Percentiles rank a stretch among this genome's conserved stretches.
These are phyloP conservation scores for Microchrysa polita DNA, from an alignment of 2,888 invertebrate species.

Conservation along the genomic window DNA sequence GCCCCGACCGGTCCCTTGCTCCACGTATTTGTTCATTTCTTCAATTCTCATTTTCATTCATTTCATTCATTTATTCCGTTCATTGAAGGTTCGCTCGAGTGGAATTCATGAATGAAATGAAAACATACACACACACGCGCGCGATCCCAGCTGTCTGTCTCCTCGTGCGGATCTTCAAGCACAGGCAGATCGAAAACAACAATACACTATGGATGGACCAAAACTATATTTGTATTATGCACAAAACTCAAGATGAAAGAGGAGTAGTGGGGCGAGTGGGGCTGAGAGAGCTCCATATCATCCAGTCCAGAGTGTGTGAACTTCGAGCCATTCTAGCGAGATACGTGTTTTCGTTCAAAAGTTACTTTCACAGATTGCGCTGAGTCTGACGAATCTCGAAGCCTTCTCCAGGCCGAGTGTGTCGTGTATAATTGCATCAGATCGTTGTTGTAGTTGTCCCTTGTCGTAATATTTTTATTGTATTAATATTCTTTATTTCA, in stretches of 20 bases:
- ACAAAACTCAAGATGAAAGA: no score
- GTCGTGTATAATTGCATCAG: neutral
- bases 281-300: no score
- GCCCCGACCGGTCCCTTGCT: no score
- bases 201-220: no score
- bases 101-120: constrained; percentile 23
- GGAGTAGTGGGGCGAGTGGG: no score
- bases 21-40: no score
- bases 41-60: constrained; percentile 19
- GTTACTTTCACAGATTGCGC: constrained; percentile 6
- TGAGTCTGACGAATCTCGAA: constrained; percentile 21
- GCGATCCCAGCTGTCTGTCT: neutral
- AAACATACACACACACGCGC: neutral
- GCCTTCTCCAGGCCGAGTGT: neutral
- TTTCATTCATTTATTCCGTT: constrained; percentile 22
- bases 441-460: neutral
- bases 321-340: no score
- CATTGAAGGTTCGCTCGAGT: neutral
- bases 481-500: neutral
- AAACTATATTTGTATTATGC: no score
- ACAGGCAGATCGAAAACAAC: no score
- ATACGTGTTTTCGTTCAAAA: neutral
- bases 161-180: no score
- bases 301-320: no score
- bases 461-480: neutral